Conservation (phyloP, 2,113 vertebrate genomes). For the Boleophthalmus pectinirostris region DNA sequence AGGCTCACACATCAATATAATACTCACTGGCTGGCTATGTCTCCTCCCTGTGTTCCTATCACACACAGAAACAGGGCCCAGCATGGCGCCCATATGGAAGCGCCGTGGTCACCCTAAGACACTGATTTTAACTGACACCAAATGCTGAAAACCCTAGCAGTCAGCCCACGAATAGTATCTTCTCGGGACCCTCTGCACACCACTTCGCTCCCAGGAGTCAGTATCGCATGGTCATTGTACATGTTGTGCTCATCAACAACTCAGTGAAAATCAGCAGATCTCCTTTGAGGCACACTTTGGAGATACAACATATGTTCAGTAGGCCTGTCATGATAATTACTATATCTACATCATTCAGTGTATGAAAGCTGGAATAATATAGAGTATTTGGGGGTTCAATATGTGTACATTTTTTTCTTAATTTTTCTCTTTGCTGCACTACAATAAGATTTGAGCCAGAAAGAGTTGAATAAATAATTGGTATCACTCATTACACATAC, state of each 20-base stretch:
- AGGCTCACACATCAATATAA: constrained; percentile 53
- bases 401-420: too few species aligned
- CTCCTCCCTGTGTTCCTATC: constrained; percentile 4
- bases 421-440: too few species aligned
- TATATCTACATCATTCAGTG: too few species aligned
- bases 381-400: too few species aligned
- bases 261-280: neutral
- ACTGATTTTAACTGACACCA: constrained; percentile 58
- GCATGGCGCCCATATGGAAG: constrained; percentile 60
- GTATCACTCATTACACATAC: too few species aligned
- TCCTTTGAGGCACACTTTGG: neutral
- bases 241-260: neutral
- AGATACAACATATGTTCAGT: neutral
- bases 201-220: constrained; percentile 17
- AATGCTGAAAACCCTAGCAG: constrained; percentile 39
- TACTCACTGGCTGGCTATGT: constrained; percentile 13
- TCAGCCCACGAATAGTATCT: constrained; percentile 64
- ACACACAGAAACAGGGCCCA: constrained; percentile 25
- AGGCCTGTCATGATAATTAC: too few species aligned
- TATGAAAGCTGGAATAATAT: too few species aligned
- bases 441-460: too few species aligned
- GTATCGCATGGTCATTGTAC: neutral
- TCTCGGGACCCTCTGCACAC: constrained; percentile 37
- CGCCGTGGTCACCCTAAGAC: constrained; percentile 54
- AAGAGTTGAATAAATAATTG: too few species aligned